Evolutionary conservation across 2,888 invertebrate genomes (phyloP), one percentile per base, ranked within the genome.

Genomic region (Mantis religiosa): DNA sequence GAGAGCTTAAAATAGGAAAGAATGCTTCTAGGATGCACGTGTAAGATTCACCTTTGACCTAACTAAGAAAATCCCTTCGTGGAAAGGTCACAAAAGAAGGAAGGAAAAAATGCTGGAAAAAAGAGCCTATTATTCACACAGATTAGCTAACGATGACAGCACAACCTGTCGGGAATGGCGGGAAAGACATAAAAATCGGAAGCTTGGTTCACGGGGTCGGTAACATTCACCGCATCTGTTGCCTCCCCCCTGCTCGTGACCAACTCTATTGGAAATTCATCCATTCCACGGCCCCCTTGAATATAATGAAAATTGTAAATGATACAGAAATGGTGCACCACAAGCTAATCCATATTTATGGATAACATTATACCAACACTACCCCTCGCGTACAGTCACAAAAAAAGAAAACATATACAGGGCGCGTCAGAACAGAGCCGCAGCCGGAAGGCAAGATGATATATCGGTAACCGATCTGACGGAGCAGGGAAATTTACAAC

Each of bases 321-420:
- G 86, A 86, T 86, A 86, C 28, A n/a, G 71, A 86, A 86, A 86
- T 86, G 47, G 54, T 71, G 47, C 71, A 27, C 86, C 71, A 71
- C 86, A 71, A 71, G 41, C 83, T 88, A 41, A 88, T 83, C 82
- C 88, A 88, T 83, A 88, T 88, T 88, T 88, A 83, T 88, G 83
- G 88, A 28, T 88, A 47, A 88, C 41, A 83, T 83, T 83, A 88
- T 71, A 71, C 54, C 54, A 71, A 71, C 54, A 71, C 54, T 20
- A 20, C 54, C 54, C 54, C 54, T 27, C 54, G 27, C 54, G 20
- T 71, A 71, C 54, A 25, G 54, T 71, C 54, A 3, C 54, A 20
- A 71, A 71, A 71, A 71, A 20, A 71, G 6, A 25, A 20, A 71
- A 25, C 20, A 71, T 20, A 71, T 71, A 20, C 54, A 15, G 25